phyloP scores from a whole-genome alignment of 2,888 invertebrate genomes.

The Parnassius glacialis region DNA sequence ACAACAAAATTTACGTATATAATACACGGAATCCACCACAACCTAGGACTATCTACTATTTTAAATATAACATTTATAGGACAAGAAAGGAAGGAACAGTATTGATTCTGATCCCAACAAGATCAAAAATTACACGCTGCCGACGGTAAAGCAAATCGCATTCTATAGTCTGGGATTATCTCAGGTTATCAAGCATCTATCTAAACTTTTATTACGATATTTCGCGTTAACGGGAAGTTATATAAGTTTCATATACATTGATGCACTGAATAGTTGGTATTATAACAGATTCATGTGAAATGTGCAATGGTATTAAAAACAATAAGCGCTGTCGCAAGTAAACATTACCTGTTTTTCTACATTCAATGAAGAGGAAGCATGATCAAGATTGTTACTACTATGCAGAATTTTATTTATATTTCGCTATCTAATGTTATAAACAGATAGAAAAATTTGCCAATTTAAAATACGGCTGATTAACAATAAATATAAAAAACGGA shows the following conservation, averaged over 20 bases:
- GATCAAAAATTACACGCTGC: slow-evolving; percentile 53
- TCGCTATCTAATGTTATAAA: slow-evolving; percentile 41
- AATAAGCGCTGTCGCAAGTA: slow-evolving; percentile 8
- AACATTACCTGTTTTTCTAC: slow-evolving; percentile 13
- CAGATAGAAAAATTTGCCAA: slow-evolving; percentile 38
- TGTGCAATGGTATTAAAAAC: slow-evolving; percentile 33
- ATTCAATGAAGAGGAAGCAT: slow-evolving; percentile 48
- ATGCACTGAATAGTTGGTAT: background rate
- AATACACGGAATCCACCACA: too few species aligned
- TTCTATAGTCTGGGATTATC: slow-evolving; percentile 71
- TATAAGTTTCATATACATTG: slow-evolving; percentile 34
- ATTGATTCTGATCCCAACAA: slow-evolving; percentile 45
- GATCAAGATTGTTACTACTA: slow-evolving; percentile 67
- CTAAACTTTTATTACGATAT: slow-evolving; percentile 14
- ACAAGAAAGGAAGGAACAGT: slow-evolving; percentile 37
- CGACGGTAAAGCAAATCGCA: slow-evolving; percentile 65
- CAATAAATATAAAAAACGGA: background rate
- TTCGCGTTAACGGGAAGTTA: slow-evolving; percentile 6
- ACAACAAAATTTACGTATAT: too few species aligned
- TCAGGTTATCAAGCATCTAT: slow-evolving; percentile 68
- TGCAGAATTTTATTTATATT: slow-evolving; percentile 55
- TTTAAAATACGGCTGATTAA: background rate
- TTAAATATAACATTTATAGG: slow-evolving; percentile 28
- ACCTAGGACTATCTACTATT: slow-evolving; percentile 16
- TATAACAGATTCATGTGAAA: background rate